Percentiles rank a stretch among this genome's conserved stretches.
Conservation (phyloP, 2,113 vertebrate species). For the Vireo altiloquus region DNA sequence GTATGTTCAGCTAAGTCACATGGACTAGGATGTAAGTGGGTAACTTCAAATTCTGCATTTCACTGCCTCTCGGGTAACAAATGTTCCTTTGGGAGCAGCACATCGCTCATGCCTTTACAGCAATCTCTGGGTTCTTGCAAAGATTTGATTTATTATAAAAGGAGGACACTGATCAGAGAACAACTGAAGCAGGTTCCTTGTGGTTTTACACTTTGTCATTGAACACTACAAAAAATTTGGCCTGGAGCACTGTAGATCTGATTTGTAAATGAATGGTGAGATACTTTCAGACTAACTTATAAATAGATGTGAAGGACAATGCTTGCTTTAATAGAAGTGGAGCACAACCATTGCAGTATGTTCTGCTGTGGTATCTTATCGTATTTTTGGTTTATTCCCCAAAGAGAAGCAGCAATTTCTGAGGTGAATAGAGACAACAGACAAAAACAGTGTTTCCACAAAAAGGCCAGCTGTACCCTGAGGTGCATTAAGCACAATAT, state of each 20-base stretch:
- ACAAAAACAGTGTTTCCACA: background rate
- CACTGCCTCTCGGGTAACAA: background rate
- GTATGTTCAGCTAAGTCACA: background rate
- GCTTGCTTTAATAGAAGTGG: background rate
- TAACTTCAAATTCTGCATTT: background rate
- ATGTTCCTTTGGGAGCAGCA: background rate
- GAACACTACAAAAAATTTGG: background rate
- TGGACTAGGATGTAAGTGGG: background rate
- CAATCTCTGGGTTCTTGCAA: background rate
- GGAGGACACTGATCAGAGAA: background rate
- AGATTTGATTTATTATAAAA: background rate
- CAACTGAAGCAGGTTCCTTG: background rate
- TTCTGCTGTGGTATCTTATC: background rate
- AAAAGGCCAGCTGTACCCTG: background rate
- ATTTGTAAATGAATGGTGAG: background rate
- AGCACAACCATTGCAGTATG: background rate
- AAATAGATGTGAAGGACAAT: background rate
- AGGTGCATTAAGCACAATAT: background rate
- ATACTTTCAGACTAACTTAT: background rate
- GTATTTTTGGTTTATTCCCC: background rate
- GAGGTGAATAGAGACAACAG: background rate
- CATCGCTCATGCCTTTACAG: background rate
- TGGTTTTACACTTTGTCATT: background rate
- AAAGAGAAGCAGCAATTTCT: background rate
- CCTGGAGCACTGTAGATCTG: background rate